A percentile compares a stretch with the other conserved stretches of the same genome.
phyloP scores from a whole-genome alignment of 2,888 invertebrate species.

The Proisotoma minuta region DNA sequence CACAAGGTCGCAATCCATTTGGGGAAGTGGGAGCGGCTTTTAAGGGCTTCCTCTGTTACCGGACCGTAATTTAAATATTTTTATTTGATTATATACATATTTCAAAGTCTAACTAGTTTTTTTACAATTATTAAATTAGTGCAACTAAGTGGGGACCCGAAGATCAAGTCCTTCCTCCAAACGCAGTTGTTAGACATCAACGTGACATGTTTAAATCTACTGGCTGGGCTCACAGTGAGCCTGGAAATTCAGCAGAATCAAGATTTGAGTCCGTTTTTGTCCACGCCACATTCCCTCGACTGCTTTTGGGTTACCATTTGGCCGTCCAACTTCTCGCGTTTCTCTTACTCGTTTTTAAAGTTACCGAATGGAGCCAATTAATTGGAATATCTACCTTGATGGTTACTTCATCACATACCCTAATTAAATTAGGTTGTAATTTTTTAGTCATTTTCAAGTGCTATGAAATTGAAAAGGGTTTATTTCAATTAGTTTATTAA shows the following conservation, averaged over 20 bases:
- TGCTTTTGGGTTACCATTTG: conserved; percentile 61
- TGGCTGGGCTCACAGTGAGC: no score
- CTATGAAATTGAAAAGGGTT: neutral
- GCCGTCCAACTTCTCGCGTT: conserved; percentile 67
- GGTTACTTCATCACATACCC: conserved; percentile 83
- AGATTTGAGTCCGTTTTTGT: conserved; percentile 61
- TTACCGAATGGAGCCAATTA: conserved; percentile 86
- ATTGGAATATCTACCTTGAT: conserved; percentile 78
- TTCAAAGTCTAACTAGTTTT: no score
- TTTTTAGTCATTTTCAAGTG: conserved; percentile 57
- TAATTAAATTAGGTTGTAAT: conserved; percentile 83
- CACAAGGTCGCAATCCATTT: conserved; percentile 86
- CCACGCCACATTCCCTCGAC: conserved; percentile 75
- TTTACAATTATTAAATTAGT: no score
- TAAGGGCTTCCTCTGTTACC: no score
- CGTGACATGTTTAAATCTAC: no score
- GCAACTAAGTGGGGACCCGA: no score
- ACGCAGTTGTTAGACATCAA: no score
- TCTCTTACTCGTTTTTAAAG: conserved; percentile 69
- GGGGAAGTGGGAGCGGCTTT: conserved; percentile 68
- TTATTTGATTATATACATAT: no score
- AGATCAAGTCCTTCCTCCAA: no score
- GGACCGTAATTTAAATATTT: neutral
- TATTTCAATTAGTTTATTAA: no score
- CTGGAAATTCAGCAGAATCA: neutral